These are phyloP conservation scores for Indicator indicator DNA, from an alignment of 2,113 vertebrate genomes.

Conservation along the genomic window DNA sequence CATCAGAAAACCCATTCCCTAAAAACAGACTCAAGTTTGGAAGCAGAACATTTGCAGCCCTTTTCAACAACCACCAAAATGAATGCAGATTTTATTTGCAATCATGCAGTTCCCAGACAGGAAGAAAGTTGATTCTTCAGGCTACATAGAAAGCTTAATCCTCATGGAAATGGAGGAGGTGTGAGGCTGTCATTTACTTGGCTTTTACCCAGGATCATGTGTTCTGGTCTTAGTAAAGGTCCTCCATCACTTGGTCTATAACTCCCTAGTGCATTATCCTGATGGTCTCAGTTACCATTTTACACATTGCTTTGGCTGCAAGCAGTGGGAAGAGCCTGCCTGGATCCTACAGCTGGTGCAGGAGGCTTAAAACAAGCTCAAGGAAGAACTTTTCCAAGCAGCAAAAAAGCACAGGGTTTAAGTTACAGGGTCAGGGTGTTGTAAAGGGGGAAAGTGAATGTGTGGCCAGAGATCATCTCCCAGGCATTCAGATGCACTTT, in stretches of 20 bases:
- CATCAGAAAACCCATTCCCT: not conserved
- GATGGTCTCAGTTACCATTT: not conserved
- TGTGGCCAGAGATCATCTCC: not conserved
- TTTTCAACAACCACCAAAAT: not conserved
- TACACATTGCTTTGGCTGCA: not conserved
- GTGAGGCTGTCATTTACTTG: not conserved
- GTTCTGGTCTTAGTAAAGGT: not conserved
- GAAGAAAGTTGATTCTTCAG: not conserved
- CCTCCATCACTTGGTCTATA: not conserved
- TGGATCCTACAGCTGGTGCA: not conserved
- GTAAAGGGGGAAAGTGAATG: rapidly evolving
- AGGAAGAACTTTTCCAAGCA: not conserved
- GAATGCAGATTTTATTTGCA: not conserved
- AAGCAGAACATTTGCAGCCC: not conserved
- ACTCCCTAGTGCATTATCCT: not conserved
- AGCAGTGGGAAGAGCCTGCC: not conserved
- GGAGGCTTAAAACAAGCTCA: not conserved
- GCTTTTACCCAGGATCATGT: not conserved
- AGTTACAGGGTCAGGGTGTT: not conserved
- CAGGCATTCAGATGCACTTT: not conserved
- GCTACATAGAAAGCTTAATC: not conserved
- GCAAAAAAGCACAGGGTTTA: not conserved
- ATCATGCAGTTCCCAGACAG: rapidly evolving
- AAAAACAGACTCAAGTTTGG: not conserved
- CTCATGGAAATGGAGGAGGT: not conserved